Evolutionary conservation across 1,140 invertebrate species (phyloP).

Genomic region (Pteromalus puparum): DNA sequence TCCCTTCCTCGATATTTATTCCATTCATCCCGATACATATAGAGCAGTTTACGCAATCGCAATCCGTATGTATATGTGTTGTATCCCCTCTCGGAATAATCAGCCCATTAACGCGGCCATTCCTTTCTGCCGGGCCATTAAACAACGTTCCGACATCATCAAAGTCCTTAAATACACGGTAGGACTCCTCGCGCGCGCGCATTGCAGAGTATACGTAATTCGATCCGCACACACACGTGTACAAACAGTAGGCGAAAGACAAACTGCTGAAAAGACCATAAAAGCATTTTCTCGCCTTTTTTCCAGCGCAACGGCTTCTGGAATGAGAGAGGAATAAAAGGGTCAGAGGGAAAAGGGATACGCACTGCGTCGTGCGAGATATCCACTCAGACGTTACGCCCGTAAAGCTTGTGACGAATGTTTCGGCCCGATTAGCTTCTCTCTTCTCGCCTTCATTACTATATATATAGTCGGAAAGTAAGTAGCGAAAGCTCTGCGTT

Average conservation of each 20-base stretch:
- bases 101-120: neutral
- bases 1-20: too few relatives aligned
- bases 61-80: too few relatives aligned
- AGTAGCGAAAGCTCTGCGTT: neutral
- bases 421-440: conserved; percentile 6
- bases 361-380: neutral
- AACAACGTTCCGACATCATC: neutral
- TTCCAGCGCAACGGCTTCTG: neutral
- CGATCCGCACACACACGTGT: neutral
- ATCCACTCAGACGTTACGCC: neutral
- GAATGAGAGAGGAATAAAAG: neutral
- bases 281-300: neutral
- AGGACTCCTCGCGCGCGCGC: too few relatives aligned
- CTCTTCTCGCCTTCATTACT: too few relatives aligned
- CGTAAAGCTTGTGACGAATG: neutral
- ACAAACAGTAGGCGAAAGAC: neutral
- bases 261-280: conserved; percentile 8
- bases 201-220: neutral
- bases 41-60: too few relatives aligned
- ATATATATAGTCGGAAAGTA: neutral
- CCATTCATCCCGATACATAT: too few relatives aligned
- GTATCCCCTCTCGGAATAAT: neutral
- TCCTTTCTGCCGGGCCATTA: neutral
- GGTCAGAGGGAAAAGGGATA: neutral
- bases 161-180: neutral